Conservation (phyloP, 1,140 invertebrate genomes). For the Formica selysi region DNA sequence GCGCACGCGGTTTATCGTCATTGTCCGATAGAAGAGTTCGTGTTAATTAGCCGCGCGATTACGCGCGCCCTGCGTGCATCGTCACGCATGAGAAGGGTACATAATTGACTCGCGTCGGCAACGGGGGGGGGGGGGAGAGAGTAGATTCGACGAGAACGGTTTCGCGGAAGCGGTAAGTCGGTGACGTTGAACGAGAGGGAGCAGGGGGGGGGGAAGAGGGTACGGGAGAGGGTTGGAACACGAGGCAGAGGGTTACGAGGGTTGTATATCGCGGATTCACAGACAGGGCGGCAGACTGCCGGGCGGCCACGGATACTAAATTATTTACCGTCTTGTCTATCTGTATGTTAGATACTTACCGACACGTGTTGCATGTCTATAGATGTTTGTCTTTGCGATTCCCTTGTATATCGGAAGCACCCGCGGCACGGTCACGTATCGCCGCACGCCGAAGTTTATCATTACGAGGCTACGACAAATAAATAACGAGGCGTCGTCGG, state of each 20-base stretch:
- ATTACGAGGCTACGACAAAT: slow-evolving; percentile 61
- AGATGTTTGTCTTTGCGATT: slow-evolving; percentile 64
- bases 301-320: slow-evolving; percentile 82
- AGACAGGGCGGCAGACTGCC: slow-evolving; percentile 83
- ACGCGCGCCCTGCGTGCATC: slow-evolving; percentile 10
- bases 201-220: background rate
- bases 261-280: slow-evolving; percentile 71
- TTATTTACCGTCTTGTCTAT: slow-evolving; percentile 83
- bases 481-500: slow-evolving; percentile 60
- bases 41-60: slow-evolving; percentile 64
- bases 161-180: slow-evolving; percentile 54
- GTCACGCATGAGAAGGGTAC: background rate
- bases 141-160: slow-evolving; percentile 41
- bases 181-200: background rate
- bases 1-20: slow-evolving; percentile 20
- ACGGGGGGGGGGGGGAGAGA: background rate
- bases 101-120: slow-evolving; percentile 67
- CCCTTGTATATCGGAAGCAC: slow-evolving; percentile 40
- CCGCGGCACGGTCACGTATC: slow-evolving; percentile 43
- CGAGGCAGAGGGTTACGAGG: slow-evolving; percentile 10
- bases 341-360: slow-evolving; percentile 74
- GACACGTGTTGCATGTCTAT: slow-evolving; percentile 74
- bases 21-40: slow-evolving; percentile 32
- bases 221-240: background rate
- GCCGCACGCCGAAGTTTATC: slow-evolving; percentile 48